These are phyloP conservation scores for Amorpha juglandis DNA, from an alignment of 2,888 invertebrate genomes.

Conservation along the genomic window DNA sequence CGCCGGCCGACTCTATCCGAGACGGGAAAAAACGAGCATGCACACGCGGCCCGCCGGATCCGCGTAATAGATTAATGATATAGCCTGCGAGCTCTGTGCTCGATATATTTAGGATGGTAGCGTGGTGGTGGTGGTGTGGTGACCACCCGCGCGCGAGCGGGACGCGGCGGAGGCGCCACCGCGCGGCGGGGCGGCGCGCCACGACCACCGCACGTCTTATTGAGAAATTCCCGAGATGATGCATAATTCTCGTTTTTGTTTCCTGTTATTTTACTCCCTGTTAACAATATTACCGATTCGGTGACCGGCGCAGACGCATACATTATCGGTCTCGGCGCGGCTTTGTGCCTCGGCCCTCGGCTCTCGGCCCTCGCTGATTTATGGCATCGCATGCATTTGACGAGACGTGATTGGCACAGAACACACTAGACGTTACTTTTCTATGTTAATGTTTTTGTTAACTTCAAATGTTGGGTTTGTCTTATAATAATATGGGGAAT, in stretches of 20 bases:
- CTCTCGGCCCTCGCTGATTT: constrained; percentile 58
- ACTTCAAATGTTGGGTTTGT: constrained; percentile 22
- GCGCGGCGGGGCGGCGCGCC: constrained; percentile 78
- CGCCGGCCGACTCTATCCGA: constrained; percentile 62
- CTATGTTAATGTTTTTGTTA: constrained; percentile 17
- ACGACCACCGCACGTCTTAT: constrained; percentile 77
- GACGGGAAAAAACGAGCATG: constrained; percentile 66
- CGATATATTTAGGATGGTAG: constrained; percentile 58
- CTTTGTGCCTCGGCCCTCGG: constrained; percentile 40
- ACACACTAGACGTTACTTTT: constrained; percentile 13
- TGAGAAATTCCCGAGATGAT: constrained; percentile 82
- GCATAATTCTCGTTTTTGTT: constrained; percentile 79
- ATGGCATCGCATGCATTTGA: constrained; percentile 48
- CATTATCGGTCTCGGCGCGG: constrained; percentile 63
- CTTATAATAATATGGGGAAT: background rate
- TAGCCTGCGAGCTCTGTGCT: constrained; percentile 72
- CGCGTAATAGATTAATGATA: constrained; percentile 82
- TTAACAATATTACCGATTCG: constrained; percentile 82
- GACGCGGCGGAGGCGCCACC: constrained; percentile 74
- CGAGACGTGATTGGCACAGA: constrained; percentile 30
- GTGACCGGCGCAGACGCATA: constrained; percentile 76
- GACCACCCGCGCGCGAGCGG: constrained; percentile 63
- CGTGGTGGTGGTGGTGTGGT: constrained; percentile 53
- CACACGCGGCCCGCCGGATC: constrained; percentile 66
- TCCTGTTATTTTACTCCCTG: constrained; percentile 78